Conservation (phyloP, 2,888 invertebrate species). For the Hirtodrosophila duncani region DNA sequence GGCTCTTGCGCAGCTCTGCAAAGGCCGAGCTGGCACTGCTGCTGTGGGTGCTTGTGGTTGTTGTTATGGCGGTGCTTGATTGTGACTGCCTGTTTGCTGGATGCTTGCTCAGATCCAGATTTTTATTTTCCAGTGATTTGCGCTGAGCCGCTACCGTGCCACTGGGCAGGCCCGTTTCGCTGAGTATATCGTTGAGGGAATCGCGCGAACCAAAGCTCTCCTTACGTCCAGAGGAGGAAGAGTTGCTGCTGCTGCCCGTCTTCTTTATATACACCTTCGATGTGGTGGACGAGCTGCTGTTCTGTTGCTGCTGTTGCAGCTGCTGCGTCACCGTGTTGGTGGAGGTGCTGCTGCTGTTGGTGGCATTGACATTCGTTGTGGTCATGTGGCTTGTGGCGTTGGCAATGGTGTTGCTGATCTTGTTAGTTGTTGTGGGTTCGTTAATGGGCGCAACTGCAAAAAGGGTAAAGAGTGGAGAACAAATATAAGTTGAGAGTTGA, state of each 20-base stretch:
- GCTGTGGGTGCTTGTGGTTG: conserved; percentile 44
- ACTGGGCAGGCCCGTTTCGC: conserved; percentile 75
- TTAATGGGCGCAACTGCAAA: conserved; percentile 74
- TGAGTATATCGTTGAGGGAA: conserved; percentile 77
- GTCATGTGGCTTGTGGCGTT: conserved; percentile 57
- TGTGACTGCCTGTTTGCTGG: conserved; percentile 60
- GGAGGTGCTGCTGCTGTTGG: conserved; percentile 29
- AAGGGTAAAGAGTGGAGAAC: conserved; percentile 23
- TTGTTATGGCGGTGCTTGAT: conserved; percentile 30
- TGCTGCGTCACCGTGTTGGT: conserved; percentile 40
- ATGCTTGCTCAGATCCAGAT: conserved; percentile 72
- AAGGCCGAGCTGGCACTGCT: conserved; percentile 36
- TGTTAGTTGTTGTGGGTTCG: conserved; percentile 53
- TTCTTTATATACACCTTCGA: conserved; percentile 68
- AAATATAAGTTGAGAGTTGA: no score
- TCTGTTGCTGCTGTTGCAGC: conserved; percentile 33
- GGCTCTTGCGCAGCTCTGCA: conserved; percentile 73
- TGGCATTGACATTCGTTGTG: conserved; percentile 53
- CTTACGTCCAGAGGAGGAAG: conserved; percentile 73
- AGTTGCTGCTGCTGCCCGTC: conserved; percentile 58
- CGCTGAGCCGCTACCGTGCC: conserved; percentile 80
- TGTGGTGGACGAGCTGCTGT: conserved; percentile 63
- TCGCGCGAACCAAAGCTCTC: conserved; percentile 78
- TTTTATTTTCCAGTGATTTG: conserved; percentile 79
- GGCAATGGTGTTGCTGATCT: conserved; percentile 53